Percentiles rank a stretch among this genome's conserved stretches.
These are phyloP conservation scores for Bacillus rossius DNA, from an alignment of 1,140 invertebrate genomes.

Conservation along the genomic window DNA sequence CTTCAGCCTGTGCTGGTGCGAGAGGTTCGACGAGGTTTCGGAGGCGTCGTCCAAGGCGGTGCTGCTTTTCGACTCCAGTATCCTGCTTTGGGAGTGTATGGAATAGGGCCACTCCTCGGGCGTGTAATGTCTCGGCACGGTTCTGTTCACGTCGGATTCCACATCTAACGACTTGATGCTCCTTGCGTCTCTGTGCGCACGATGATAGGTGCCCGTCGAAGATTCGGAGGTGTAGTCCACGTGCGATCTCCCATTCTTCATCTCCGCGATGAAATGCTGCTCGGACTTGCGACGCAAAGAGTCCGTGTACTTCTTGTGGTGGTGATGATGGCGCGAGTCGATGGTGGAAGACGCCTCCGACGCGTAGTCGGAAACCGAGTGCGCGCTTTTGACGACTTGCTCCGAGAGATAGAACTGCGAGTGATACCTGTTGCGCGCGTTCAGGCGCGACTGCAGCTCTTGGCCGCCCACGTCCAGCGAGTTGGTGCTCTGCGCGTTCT, in stretches of 20 bases:
- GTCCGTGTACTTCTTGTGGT: neutral
- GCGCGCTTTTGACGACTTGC: neutral
- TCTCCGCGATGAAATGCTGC: neutral
- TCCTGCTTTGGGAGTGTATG: too few relatives aligned
- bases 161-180: constrained; percentile 61
- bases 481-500: constrained; percentile 35
- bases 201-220: constrained; percentile 43
- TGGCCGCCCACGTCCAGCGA: constrained; percentile 24
- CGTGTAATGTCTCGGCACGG: too few relatives aligned
- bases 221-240: constrained; percentile 50
- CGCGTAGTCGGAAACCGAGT: neutral
- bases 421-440: neutral
- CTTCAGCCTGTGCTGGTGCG: neutral
- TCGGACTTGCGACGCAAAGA: neutral
- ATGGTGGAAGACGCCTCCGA: neutral
- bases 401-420: neutral
- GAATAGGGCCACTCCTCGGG: too few relatives aligned
- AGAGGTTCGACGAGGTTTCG: constrained; percentile 39
- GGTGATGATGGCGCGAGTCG: neutral
- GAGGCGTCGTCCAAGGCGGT: constrained; percentile 48
- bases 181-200: constrained; percentile 41
- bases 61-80: neutral
- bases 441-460: neutral
- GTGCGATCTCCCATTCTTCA: constrained; percentile 17
- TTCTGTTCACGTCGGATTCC: constrained; percentile 48